Percentiles rank a stretch among this genome's conserved stretches.
These are phyloP conservation scores for Galerucella nymphaeae DNA, from an alignment of 2,888 invertebrate species.

Conservation along the genomic window DNA sequence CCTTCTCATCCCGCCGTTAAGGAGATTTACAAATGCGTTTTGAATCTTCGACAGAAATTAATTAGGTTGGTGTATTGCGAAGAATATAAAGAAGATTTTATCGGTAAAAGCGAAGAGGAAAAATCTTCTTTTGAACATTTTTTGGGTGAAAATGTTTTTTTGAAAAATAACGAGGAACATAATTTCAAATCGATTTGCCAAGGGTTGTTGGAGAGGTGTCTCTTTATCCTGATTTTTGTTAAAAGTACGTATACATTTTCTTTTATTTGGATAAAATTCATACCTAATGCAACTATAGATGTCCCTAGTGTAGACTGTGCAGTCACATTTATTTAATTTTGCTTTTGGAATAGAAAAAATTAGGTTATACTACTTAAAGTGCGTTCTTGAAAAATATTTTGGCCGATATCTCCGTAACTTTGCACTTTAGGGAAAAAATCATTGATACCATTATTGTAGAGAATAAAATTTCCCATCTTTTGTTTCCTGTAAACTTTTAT, in stretches of 20 bases:
- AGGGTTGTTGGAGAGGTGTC: conserved; percentile 65
- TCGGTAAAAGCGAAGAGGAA: conserved; percentile 45
- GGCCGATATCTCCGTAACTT: no score
- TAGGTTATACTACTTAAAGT: no score
- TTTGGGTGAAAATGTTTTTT: conserved; percentile 40
- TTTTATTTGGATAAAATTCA: not conserved
- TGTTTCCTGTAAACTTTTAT: no score
- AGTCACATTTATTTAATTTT: no score
- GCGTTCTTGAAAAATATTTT: no score
- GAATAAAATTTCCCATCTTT: no score
- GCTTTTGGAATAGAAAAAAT: no score
- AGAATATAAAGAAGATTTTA: conserved; percentile 44
- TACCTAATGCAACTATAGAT: no score
- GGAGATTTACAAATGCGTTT: conserved; percentile 60
- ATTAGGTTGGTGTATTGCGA: conserved; percentile 52
- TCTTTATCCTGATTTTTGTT: conserved; percentile 67
- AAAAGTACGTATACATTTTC: conserved; percentile 60
- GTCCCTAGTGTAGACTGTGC: no score
- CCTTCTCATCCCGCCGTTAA: conserved; percentile 52
- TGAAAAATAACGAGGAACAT: conserved; percentile 48
- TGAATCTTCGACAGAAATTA: conserved; percentile 57
- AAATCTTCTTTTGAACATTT: conserved; percentile 36
- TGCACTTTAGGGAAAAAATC: no score
- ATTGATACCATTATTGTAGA: no score
- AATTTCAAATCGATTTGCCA: conserved; percentile 60